Base-by-base conservation (phyloP, 1,140 invertebrate species). In the Brachystomella parvula region DNA sequence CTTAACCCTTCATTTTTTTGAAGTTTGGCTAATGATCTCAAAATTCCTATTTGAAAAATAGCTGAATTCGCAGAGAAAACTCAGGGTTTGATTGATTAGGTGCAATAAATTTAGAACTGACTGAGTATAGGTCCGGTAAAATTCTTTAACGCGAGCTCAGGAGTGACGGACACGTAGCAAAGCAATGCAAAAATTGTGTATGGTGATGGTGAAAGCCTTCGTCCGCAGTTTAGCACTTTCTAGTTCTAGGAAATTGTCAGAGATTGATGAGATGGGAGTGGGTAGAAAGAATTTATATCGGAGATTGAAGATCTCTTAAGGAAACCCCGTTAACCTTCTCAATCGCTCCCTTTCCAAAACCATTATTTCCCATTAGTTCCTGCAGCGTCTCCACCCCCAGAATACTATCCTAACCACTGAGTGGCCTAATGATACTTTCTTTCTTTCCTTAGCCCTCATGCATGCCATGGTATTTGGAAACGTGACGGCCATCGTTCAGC, bases 401-500 rank as follows among this genome's bases (percentile, higher is more conserved):
- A 53, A 12, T 53, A 6, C 49, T 9, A 17, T 24, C 9, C 6
- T 24, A 3, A 53, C 21, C 49, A 17, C 24, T 9, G 12, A 19
- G 6, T 53, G 24, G 24, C 6, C 24, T 15, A 6, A 53, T 19
- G 24, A 19, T 6, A 19, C 24, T 32, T 26, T 9, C 24, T 31
- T 63, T 67, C 47, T 66, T 58, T 15, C 69, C 75, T 47, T 78
- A 94, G 90, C 96, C 35, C 81, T 99, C 69, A 96, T 98, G 94
- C 96, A 98, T 77, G 96, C 96, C 17, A 94, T 96, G 35, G 95
- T 99, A 15, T 99, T 99, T 77, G 96, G 96, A 75, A 98, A 98
- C 80, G 95, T 98, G 56, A 98, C 95, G 2, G 95, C 96, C n/a
- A 98, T 99, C 74, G 98, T 98, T 77, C 92, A 98, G 78, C 82